Percentiles rank a stretch among this genome's conserved stretches.
Evolutionary conservation across 2,113 vertebrate species (phyloP).

Genomic region (Ophiodon elongatus): DNA sequence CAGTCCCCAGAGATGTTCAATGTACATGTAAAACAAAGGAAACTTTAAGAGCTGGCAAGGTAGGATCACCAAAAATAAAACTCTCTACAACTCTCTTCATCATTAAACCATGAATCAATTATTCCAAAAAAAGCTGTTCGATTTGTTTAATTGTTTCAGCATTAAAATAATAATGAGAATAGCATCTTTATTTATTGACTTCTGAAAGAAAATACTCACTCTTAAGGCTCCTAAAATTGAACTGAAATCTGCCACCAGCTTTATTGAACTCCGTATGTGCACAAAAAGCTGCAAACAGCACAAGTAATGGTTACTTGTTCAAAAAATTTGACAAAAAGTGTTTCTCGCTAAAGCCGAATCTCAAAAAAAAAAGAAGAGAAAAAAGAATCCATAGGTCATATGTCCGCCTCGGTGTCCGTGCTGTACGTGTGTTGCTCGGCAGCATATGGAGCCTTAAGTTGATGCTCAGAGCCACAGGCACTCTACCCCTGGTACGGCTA

Average conservation of each 20-base stretch:
- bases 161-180: neutral
- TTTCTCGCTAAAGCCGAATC: neutral
- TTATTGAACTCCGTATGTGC: neutral
- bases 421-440: conserved; percentile 2
- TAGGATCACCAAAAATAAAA: neutral
- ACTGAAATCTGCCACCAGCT: neutral
- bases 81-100: neutral
- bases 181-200: too few relatives aligned
- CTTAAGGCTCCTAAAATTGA: too few relatives aligned
- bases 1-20: neutral
- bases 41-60: neutral
- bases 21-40: neutral
- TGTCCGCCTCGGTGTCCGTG: neutral
- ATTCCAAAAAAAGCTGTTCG: neutral
- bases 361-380: too few relatives aligned
- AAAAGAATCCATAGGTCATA: neutral
- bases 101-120: neutral
- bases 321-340: neutral
- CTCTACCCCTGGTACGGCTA: conserved; percentile 28
- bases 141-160: neutral
- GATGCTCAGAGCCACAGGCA: conserved; percentile 33
- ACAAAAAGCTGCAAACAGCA: neutral
- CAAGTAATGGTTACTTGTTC: neutral
- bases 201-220: too few relatives aligned
- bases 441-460: conserved; percentile 52